Conservation (phyloP, 2,113 vertebrate species). For the Archocentrus centrarchus region DNA sequence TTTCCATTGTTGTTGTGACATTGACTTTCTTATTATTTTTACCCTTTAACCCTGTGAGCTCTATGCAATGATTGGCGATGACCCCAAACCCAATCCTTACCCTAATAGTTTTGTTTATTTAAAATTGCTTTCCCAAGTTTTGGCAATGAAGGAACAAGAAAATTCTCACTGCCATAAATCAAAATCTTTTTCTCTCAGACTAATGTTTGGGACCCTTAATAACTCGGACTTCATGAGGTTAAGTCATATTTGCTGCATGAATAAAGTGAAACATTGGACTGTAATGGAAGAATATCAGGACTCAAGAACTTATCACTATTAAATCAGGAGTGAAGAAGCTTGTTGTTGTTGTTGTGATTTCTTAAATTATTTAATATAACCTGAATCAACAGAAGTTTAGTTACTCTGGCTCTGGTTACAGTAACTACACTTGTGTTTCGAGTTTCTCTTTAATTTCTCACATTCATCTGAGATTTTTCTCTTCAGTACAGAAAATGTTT, state of each 20-base stretch:
- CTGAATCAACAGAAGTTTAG: not conserved
- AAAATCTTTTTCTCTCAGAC: not conserved
- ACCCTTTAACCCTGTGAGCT: not conserved
- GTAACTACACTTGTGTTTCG: not conserved
- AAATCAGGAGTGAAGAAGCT: not conserved
- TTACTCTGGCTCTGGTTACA: not conserved
- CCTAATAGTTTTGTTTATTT: not conserved
- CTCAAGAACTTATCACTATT: not conserved
- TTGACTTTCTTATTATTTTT: not conserved
- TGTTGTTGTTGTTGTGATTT: not conserved
- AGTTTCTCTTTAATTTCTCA: not conserved
- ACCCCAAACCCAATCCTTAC: not conserved
- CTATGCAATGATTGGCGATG: not conserved
- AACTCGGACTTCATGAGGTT: too few relatives aligned
- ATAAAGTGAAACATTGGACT: not conserved
- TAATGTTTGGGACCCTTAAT: too few relatives aligned
- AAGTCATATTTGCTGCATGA: too few relatives aligned
- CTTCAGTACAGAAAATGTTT: not conserved
- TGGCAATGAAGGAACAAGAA: not conserved
- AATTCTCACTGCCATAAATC: not conserved
- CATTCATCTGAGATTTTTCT: not conserved
- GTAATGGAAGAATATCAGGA: not conserved
- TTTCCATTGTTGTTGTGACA: not conserved
- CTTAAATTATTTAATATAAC: not conserved
- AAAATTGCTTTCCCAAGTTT: not conserved